Evolutionary conservation across 2,888 invertebrate genomes (phyloP).

Genomic region (Macrophya alboannulata): DNA sequence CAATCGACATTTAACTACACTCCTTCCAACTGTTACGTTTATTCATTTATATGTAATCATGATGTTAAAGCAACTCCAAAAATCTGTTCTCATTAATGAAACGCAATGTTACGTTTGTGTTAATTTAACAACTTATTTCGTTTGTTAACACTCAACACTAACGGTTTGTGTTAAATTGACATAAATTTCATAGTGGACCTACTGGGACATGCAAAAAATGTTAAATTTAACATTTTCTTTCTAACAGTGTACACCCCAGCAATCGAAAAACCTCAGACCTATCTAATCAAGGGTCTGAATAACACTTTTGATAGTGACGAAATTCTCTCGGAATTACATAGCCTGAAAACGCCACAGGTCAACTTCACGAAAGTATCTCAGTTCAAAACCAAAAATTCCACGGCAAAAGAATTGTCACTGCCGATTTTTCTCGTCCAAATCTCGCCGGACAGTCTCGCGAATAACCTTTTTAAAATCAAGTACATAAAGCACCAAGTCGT

Average conservation of each 20-base stretch:
- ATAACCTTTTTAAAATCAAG: too few species aligned
- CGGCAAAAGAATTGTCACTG: too few species aligned
- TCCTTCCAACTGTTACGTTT: neutral
- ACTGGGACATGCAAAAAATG: slow-evolving; percentile 33
- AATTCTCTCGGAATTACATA: too few species aligned
- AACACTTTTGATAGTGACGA: too few species aligned
- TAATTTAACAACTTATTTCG: slow-evolving; percentile 16
- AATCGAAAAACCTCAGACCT: too few species aligned
- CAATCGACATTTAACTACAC: neutral
- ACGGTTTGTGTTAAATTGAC: slow-evolving; percentile 1
- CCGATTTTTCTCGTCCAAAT: too few species aligned
- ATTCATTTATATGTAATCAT: neutral
- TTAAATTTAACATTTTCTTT: neutral
- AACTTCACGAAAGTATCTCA: too few species aligned
- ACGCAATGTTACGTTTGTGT: slow-evolving; percentile 8
- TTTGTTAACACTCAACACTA: neutral
- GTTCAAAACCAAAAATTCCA: too few species aligned
- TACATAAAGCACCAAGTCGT: too few species aligned
- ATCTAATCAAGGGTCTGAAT: too few species aligned
- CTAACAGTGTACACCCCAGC: slow-evolving; percentile 27
- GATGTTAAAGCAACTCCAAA: neutral
- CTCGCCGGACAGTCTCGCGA: too few species aligned
- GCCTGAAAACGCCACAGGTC: too few species aligned
- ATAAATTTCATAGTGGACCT: slow-evolving; percentile 21
- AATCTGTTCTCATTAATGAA: neutral